A percentile compares a stretch with the other conserved stretches of the same genome.
Conservation (phyloP, 2,113 vertebrate species). For the Leptobrachium ailaonicum region DNA sequence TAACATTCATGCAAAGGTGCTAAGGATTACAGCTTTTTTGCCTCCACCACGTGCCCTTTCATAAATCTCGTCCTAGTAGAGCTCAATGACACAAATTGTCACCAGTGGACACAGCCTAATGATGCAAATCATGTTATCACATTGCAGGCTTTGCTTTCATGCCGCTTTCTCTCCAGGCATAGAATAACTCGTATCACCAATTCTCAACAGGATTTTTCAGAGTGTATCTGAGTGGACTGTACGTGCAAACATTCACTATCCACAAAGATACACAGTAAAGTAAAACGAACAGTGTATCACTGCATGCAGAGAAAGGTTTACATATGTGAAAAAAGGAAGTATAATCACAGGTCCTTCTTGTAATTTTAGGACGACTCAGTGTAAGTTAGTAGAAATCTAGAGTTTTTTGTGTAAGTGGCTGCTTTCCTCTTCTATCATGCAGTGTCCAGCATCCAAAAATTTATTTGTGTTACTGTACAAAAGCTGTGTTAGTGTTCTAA, state of each 20-base stretch:
- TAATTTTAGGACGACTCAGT: no score
- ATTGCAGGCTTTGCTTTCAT: not conserved
- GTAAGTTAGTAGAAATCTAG: no score
- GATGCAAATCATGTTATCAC: conserved; percentile 3
- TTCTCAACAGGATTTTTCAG: not conserved
- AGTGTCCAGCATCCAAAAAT: no score
- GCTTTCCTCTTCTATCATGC: no score
- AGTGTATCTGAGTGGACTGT: not conserved
- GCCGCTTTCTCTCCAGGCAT: not conserved
- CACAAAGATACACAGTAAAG: not conserved
- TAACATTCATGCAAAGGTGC: not conserved
- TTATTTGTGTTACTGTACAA: no score
- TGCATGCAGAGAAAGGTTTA: no score
- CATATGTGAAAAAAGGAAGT: no score
- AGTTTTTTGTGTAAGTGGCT: no score
- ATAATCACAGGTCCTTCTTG: no score
- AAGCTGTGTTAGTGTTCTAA: no score
- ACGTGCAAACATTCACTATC: not conserved
- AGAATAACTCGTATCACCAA: not conserved
- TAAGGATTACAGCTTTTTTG: not conserved
- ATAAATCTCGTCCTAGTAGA: not conserved
- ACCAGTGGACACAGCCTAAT: not conserved
- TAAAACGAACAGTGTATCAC: no score
- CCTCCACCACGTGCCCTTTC: not conserved
- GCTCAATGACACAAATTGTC: not conserved